Evolutionary conservation across 2,888 invertebrate genomes (phyloP).

Genomic region (Lasioglossum morio): DNA sequence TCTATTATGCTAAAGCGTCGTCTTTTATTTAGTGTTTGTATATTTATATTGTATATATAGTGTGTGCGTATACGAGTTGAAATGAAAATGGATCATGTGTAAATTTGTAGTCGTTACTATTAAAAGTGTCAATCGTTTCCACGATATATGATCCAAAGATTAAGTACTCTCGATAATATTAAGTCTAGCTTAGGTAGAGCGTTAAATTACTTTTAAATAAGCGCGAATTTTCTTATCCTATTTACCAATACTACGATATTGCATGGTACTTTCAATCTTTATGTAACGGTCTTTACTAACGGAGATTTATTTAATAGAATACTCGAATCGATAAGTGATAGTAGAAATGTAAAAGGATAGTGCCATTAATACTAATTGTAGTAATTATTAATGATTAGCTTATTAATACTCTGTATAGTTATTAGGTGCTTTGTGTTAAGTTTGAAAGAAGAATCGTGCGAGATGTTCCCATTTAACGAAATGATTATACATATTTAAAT

Average conservation of each 20-base stretch:
- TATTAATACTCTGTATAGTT: background rate
- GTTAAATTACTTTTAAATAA: constrained; percentile 12
- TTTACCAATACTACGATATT: constrained; percentile 3
- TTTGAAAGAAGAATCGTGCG: background rate
- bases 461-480: background rate
- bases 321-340: background rate
- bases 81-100: constrained; percentile 3
- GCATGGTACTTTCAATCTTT: background rate
- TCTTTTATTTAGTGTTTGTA: background rate
- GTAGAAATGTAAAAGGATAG: constrained; percentile 8
- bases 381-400: background rate
- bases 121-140: background rate
- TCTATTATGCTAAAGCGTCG: background rate
- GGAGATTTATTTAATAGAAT: constrained; percentile 10
- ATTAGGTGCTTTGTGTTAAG: background rate
- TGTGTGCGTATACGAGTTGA: background rate
- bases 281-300: background rate
- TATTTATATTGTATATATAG: background rate
- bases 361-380: constrained; percentile 24
- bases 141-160: constrained; percentile 76
- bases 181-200: background rate
- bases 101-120: constrained; percentile 15
- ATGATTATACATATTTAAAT: background rate
- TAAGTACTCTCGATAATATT: constrained; percentile 21
- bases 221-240: constrained; percentile 33